These are phyloP conservation scores for Microtus pennsylvanicus DNA, from an alignment of 2,113 vertebrate species.

Conservation along the genomic window DNA sequence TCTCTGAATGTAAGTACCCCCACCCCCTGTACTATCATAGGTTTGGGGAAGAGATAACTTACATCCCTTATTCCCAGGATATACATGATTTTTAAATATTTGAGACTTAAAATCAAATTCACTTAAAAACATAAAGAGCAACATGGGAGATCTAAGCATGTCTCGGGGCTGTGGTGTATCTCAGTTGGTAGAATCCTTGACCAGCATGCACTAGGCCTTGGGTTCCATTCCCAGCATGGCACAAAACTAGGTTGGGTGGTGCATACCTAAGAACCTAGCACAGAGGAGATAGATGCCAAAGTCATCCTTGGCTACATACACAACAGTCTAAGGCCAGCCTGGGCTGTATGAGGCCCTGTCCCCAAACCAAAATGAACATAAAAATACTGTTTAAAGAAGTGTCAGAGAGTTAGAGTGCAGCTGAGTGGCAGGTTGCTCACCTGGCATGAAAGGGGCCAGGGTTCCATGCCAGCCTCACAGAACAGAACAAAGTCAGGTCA, in stretches of 20 bases:
- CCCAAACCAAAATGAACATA: not conserved
- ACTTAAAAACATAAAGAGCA: slow-evolving; percentile 32
- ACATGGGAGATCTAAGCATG: not conserved
- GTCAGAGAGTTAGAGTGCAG: not conserved
- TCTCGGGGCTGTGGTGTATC: not conserved
- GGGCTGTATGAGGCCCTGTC: not conserved
- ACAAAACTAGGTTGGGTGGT: not conserved
- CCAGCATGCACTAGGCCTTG: not conserved
- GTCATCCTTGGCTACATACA: not conserved
- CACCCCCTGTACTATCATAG: not conserved
- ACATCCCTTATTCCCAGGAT: not conserved
- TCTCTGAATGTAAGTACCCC: not conserved
- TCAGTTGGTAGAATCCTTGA: not conserved
- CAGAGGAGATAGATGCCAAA: not conserved
- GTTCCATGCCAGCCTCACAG: not conserved
- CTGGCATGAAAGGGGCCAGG: no score
- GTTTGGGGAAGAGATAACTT: not conserved
- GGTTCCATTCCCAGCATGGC: not conserved
- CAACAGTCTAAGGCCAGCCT: not conserved
- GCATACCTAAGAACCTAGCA: not conserved
- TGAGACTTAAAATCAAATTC: slow-evolving; percentile 19
- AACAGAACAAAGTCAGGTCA: not conserved
- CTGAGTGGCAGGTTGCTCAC: not conserved
- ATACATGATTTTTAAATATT: not conserved
- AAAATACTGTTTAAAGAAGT: slow-evolving; percentile 20